Percentiles rank a stretch among this genome's conserved stretches.
Evolutionary conservation across 1,140 invertebrate genomes (phyloP).

Genomic region (Physella acuta): DNA sequence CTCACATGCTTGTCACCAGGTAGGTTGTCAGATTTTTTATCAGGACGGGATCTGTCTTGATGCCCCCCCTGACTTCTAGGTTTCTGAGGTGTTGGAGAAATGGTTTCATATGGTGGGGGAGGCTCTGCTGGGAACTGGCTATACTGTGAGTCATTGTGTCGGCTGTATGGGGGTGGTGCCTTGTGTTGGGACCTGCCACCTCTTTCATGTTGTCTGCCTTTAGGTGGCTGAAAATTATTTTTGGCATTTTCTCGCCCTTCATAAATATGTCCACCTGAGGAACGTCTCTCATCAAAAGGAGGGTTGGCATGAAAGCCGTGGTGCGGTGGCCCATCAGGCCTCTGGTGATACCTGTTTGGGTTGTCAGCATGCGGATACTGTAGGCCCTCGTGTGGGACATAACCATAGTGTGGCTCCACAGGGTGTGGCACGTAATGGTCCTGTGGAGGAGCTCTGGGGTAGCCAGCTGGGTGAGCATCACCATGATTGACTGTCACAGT

Average conservation of each 20-base stretch:
- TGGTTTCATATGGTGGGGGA: background rate
- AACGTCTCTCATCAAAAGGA: background rate
- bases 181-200: too few species aligned
- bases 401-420: background rate
- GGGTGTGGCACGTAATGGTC: too few species aligned
- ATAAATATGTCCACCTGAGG: background rate
- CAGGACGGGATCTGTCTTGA: too few species aligned
- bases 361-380: background rate
- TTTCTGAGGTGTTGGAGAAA: background rate
- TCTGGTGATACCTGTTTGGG: background rate
- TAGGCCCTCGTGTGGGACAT: background rate
- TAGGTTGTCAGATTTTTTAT: too few species aligned
- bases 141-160: too few species aligned
- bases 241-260: too few species aligned
- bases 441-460: background rate
- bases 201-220: too few species aligned
- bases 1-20: too few species aligned
- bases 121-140: background rate
- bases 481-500: background rate
- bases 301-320: background rate
- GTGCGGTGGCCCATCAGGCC: background rate
- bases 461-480: too few species aligned
- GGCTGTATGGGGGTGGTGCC: too few species aligned
- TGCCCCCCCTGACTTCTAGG: background rate
- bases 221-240: too few species aligned